Evolutionary conservation across 1,140 invertebrate genomes (phyloP).

Genomic region (Platorchestia sp.): DNA sequence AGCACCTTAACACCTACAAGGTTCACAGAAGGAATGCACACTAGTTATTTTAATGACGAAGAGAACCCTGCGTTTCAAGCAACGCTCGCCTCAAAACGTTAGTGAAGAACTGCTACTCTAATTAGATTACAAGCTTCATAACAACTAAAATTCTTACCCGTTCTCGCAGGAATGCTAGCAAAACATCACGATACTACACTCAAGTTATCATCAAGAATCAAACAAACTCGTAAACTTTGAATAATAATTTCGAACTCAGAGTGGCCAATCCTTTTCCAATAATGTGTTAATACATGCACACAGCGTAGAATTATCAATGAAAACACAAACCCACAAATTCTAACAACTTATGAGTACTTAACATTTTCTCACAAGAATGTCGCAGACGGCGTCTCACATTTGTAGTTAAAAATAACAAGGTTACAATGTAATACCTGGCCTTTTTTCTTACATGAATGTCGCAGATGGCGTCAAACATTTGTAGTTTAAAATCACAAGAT

Average conservation of each 20-base stretch:
- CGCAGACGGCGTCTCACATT: neutral
- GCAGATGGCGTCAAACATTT: neutral
- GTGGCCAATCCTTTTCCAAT: neutral
- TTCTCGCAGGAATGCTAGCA: neutral
- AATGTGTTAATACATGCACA: neutral
- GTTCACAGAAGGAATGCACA: conserved; percentile 6
- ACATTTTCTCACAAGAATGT: neutral
- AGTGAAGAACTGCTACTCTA: conserved; percentile 37
- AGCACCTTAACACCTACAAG: neutral
- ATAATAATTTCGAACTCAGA: neutral
- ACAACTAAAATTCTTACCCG: neutral
- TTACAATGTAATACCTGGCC: neutral
- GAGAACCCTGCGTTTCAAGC: neutral
- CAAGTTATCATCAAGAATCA: neutral
- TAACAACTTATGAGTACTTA: neutral
- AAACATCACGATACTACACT: conserved; percentile 2
- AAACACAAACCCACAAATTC: neutral
- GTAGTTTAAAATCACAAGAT: neutral
- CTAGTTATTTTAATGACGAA: neutral
- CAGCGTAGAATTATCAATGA: neutral
- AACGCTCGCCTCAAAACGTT: neutral
- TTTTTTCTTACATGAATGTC: neutral
- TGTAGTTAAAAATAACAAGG: neutral
- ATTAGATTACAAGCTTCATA: conserved; percentile 9
- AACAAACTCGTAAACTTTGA: neutral